A percentile compares a stretch with the other conserved stretches of the same genome.
Conservation (phyloP, 2,888 invertebrate genomes). For the Anagyrus pseudococci region DNA sequence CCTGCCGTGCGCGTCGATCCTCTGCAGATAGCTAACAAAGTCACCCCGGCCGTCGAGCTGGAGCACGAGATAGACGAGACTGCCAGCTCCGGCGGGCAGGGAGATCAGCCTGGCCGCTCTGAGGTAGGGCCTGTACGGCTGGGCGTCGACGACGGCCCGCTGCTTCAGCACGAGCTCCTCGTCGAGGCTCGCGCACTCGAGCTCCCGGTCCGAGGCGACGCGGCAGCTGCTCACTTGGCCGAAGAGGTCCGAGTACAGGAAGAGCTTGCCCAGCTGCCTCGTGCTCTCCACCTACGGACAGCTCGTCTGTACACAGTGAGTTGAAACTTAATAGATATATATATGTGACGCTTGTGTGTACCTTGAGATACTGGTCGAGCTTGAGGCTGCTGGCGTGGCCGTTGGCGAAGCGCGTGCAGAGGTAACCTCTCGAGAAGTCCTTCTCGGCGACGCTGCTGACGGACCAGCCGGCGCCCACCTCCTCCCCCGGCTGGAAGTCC, state of each 20-base stretch:
- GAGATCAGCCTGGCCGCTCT: conserved; percentile 1
- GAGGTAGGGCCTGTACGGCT: conserved; percentile 1
- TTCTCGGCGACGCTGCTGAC: conserved; percentile 4
- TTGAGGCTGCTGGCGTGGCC: background rate
- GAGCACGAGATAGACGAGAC: background rate
- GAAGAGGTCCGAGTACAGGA: conserved; percentile 2
- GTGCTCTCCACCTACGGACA: background rate
- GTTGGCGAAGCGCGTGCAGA: background rate
- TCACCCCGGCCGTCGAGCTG: background rate
- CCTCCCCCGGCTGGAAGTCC: background rate
- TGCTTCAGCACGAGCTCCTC: background rate
- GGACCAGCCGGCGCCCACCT: background rate
- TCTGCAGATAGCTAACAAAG: conserved; percentile 8
- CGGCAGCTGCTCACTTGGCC: background rate
- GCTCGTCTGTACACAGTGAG: background rate
- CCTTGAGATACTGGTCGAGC: conserved; percentile 10
- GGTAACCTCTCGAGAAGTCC: conserved; percentile 10
- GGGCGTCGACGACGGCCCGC: background rate
- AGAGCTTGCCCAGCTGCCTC: background rate
- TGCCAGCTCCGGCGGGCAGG: background rate
- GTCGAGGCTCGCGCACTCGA: conserved; percentile 3
- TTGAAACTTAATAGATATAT: background rate
- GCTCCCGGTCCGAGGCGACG: background rate
- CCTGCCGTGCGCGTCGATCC: conserved; percentile 6
- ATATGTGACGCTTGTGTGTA: background rate